Conservation (phyloP, 2,888 invertebrate species). For the Pharmacophagus antenor region DNA sequence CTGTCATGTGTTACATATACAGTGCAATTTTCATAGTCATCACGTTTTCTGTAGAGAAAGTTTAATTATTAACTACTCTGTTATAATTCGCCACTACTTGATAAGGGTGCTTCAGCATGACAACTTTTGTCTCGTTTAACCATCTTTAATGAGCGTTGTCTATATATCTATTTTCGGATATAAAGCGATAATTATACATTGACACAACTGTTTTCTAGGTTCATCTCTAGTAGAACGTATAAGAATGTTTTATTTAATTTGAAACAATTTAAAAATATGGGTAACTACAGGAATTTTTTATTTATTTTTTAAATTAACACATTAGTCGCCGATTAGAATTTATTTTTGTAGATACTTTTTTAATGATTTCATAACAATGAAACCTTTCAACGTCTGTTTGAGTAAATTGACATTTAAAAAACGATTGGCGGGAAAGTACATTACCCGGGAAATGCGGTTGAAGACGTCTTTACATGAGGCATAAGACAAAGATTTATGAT, state of each 20-base stretch:
- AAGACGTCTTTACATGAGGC: slow-evolving; percentile 35
- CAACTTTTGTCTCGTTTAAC: background rate
- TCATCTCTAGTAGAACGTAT: too few relatives aligned
- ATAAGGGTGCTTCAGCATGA: background rate
- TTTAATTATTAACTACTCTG: too few relatives aligned
- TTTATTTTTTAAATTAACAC: too few relatives aligned
- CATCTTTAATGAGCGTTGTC: background rate
- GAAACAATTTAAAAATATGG: too few relatives aligned
- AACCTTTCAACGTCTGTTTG: background rate
- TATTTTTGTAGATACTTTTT: too few relatives aligned
- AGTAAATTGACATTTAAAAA: background rate
- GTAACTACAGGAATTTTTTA: too few relatives aligned
- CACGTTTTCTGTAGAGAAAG: background rate
- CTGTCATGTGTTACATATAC: too few relatives aligned
- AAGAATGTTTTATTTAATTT: too few relatives aligned
- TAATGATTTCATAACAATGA: background rate
- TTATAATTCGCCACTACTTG: background rate
- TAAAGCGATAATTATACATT: too few relatives aligned
- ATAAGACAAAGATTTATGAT: slow-evolving; percentile 66
- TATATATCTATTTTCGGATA: too few relatives aligned
- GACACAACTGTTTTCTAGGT: too few relatives aligned
- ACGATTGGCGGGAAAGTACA: slow-evolving; percentile 14
- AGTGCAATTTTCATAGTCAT: background rate
- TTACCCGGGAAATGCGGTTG: slow-evolving; percentile 29
- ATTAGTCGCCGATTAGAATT: too few relatives aligned